Percentiles rank a stretch among this genome's conserved stretches.
Conservation (phyloP, 2,888 invertebrate species). For the Cosmia trapezina region DNA sequence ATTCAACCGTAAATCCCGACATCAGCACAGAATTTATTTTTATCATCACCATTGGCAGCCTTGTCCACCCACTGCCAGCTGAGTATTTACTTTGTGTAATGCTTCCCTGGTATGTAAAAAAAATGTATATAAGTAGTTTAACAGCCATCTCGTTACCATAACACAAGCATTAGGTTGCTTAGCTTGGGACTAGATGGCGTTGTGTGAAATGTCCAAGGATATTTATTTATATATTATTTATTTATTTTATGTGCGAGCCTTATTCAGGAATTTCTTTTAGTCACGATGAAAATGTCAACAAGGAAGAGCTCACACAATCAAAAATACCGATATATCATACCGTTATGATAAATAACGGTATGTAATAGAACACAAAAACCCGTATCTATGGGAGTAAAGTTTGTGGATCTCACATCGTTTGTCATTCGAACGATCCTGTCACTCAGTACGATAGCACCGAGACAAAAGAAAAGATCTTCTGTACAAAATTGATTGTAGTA, state of each 20-base stretch:
- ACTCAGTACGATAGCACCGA: slow-evolving; percentile 47
- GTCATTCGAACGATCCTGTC: slow-evolving; percentile 64
- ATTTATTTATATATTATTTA: too few relatives aligned
- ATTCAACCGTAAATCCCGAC: neutral
- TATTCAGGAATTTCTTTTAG: neutral
- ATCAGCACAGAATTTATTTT: neutral
- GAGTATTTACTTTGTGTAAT: neutral
- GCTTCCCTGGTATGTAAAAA: too few relatives aligned
- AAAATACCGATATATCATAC: slow-evolving; percentile 23
- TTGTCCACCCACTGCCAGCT: neutral
- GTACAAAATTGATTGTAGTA: slow-evolving; percentile 38
- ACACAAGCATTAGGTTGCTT: too few relatives aligned
- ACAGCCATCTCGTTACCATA: too few relatives aligned
- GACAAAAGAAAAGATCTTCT: slow-evolving; percentile 41
- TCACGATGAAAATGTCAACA: slow-evolving; percentile 13
- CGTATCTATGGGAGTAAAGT: slow-evolving; percentile 30
- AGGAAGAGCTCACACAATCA: slow-evolving; percentile 8
- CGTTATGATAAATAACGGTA: slow-evolving; percentile 37
- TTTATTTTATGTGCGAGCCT: neutral
- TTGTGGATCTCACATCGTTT: slow-evolving; percentile 53
- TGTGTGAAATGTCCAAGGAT: too few relatives aligned
- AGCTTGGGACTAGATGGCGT: too few relatives aligned
- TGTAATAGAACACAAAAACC: slow-evolving; percentile 48
- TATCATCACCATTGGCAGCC: neutral
- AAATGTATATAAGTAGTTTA: too few relatives aligned